Base-by-base conservation (phyloP, 2,888 invertebrate genomes). In the Agrilus biguttatus region DNA sequence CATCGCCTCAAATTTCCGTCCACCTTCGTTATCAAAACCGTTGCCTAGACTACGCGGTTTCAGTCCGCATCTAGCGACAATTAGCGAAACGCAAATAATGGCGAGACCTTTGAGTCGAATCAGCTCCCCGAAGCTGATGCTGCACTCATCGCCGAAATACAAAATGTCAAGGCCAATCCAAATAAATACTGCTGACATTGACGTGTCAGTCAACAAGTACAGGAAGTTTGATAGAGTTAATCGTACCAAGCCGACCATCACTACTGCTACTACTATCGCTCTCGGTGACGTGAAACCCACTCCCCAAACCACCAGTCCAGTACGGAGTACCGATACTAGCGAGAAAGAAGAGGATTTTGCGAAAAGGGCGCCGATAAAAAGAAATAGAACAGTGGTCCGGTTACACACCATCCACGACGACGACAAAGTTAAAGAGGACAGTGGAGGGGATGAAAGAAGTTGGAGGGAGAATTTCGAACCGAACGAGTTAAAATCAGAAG, bases 161-260 rank as follows among this genome's bases (percentile, higher is more conserved):
- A 64, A 63, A 43, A 59, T 72, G 2, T 67, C 77, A 2, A 74
- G 80, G 41, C 84, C 85, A 2, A 77, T 82, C 40, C 75, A 78
- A 51, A 83, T 87, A 48, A 85, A 87, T 61, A 87, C 88, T 3
- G 84, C 85, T 28, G 85, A 87, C 59, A 89, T 89, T 51, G 88
- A 89, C 61, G 87, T 89, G 0, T 83, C 85, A 1, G 75, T 75
- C 48, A 74, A 80, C 47, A 73, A 71, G 53, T 81, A 78, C 55
- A 65, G 68, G 34, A 62, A 59, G 45, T 60, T 55, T 45, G 58
- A 68, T 49, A 64, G 66, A 61, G 48, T 54, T 45, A 36, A 33
- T 14, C 8, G 32, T 33, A 14, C 40, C 13, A 37, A 34, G 13
- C 12, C 45, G 42, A 40, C 44, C 45, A 33, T 45, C 51, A 28